Evolutionary conservation across 2,797 vertebrate species (phyloP).

Genomic region (Enteromius radiatus): DNA sequence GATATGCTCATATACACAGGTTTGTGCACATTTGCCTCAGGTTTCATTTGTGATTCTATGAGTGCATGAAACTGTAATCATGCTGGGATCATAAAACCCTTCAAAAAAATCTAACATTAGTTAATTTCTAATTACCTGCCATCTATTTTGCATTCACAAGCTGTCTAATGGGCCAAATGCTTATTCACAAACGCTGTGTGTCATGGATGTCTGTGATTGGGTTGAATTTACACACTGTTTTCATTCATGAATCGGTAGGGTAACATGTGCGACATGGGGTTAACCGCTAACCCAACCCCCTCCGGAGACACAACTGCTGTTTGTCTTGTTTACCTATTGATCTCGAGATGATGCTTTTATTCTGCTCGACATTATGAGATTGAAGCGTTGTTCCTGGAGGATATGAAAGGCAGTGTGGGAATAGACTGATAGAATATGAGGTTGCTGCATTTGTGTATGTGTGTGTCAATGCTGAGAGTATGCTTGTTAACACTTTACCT

Average conservation of each 20-base stretch:
- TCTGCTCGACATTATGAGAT: slow-evolving; percentile 16
- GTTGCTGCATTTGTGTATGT: background rate
- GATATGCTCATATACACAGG: slow-evolving; percentile 53
- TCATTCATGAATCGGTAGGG: slow-evolving; percentile 27
- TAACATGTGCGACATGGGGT: background rate
- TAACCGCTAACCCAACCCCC: slow-evolving; percentile 20
- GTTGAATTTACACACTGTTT: slow-evolving; percentile 25
- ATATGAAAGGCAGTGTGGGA: slow-evolving; percentile 29
- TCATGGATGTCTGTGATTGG: background rate
- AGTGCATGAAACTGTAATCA: background rate
- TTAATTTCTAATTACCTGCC: background rate
- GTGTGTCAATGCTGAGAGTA: background rate
- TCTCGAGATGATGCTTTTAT: slow-evolving; percentile 19
- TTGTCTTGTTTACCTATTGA: slow-evolving; percentile 39
- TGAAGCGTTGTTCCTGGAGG: background rate
- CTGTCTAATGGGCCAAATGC: background rate
- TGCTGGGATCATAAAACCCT: background rate
- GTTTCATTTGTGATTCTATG: slow-evolving; percentile 21
- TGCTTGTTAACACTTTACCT: background rate
- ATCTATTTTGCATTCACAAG: background rate
- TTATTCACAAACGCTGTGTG: background rate
- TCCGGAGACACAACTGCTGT: background rate
- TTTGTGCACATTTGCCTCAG: slow-evolving; percentile 32
- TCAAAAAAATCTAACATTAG: background rate
- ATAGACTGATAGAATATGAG: slow-evolving; percentile 21